Evolutionary conservation across 2,797 vertebrate genomes (phyloP).

Genomic region (Champsocephalus gunnari): DNA sequence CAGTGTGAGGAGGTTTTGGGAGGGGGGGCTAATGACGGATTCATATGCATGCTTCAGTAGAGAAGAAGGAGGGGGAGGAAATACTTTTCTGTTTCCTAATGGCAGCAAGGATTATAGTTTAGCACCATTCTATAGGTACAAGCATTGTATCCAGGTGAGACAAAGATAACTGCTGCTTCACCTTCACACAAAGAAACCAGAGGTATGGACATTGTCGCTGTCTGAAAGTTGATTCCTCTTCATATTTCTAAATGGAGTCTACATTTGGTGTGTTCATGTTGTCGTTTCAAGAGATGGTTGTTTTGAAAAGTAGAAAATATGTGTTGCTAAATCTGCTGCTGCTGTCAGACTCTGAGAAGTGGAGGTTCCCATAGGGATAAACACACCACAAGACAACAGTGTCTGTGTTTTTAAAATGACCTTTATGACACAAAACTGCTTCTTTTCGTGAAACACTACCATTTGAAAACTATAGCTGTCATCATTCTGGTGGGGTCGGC

Average conservation of each 20-base stretch:
- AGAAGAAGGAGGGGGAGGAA: constrained; percentile 5
- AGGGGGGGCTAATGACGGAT: constrained; percentile 46
- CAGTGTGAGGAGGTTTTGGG: constrained; percentile 45
- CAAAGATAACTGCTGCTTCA: not conserved
- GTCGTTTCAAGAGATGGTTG: not conserved
- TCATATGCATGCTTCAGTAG: constrained; percentile 50
- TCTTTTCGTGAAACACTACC: too few species aligned
- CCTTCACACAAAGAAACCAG: not conserved
- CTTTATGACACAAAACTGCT: not conserved
- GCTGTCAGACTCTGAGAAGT: not conserved
- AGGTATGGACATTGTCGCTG: not conserved
- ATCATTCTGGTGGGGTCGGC: not conserved
- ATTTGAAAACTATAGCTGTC: not conserved
- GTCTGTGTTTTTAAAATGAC: not conserved
- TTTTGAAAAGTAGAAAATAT: not conserved
- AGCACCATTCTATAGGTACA: constrained; percentile 12
- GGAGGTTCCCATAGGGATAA: not conserved
- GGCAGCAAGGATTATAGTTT: constrained; percentile 31
- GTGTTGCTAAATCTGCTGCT: not conserved
- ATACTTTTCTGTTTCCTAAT: constrained; percentile 26
- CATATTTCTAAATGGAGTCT: not conserved
- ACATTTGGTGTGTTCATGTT: not conserved
- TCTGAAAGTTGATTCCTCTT: not conserved
- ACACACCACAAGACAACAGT: not conserved
- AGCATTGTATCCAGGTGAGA: not conserved